Evolutionary conservation across 2,113 vertebrate genomes (phyloP).

Genomic region (Myrmophylax atrothorax): DNA sequence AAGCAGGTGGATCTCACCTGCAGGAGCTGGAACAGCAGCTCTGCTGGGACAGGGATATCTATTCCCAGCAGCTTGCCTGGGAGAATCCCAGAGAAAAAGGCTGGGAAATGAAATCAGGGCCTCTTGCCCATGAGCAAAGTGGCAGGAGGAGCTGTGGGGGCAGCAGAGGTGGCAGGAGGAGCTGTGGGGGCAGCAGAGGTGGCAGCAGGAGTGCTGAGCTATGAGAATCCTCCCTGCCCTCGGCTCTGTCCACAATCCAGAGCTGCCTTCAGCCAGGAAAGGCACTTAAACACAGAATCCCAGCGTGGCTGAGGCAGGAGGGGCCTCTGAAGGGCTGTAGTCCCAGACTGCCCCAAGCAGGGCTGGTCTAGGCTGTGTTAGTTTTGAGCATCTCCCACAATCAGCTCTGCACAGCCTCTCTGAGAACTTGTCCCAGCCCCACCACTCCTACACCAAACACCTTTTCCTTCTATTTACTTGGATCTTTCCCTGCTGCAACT

Average conservation of each 20-base stretch:
- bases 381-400: background rate
- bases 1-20: background rate
- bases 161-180: background rate
- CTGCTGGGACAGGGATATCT: background rate
- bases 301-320: background rate
- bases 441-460: background rate
- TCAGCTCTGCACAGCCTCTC: background rate
- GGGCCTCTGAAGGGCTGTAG: background rate
- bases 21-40: background rate
- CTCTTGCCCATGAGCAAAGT: background rate
- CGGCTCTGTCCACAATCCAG: accelerated
- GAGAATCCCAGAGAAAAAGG: background rate
- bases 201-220: background rate
- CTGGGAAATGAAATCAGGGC: background rate
- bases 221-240: background rate
- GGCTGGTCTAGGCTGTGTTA: background rate
- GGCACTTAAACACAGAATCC: background rate
- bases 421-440: background rate
- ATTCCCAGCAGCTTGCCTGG: background rate
- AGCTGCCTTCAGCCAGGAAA: background rate
- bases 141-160: background rate
- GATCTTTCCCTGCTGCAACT: background rate
- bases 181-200: background rate
- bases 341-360: background rate
- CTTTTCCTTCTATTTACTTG: background rate